These are phyloP conservation scores for Acanthurus tractus DNA, from an alignment of 2,797 vertebrate species.

Conservation along the genomic window DNA sequence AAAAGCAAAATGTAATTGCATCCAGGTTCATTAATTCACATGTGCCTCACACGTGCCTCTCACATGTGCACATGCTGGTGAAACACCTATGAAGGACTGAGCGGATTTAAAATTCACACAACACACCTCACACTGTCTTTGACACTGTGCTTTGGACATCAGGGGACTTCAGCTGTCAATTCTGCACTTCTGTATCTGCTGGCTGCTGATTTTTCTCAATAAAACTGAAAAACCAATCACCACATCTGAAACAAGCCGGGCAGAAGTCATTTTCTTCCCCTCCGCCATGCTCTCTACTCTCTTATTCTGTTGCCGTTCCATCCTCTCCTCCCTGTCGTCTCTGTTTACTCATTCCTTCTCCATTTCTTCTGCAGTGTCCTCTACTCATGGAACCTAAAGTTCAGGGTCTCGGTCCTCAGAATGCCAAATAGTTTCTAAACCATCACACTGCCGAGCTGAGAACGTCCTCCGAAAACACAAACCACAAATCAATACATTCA, in stretches of 20 bases:
- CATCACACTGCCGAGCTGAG: background rate
- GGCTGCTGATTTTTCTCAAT: constrained; percentile 16
- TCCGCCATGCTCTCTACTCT: background rate
- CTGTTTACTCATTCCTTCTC: constrained; percentile 26
- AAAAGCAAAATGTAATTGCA: background rate
- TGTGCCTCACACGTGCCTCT: background rate
- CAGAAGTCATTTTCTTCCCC: constrained; percentile 8
- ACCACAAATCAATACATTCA: constrained; percentile 19
- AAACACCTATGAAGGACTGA: background rate
- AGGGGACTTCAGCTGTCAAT: background rate
- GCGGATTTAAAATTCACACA: constrained; percentile 4
- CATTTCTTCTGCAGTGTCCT: constrained; percentile 18
- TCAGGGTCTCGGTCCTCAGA: constrained; percentile 44
- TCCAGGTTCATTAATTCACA: background rate
- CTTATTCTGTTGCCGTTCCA: constrained; percentile 18
- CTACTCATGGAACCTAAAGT: constrained; percentile 60
- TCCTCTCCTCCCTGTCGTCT: constrained; percentile 8
- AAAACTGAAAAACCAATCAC: constrained; percentile 13
- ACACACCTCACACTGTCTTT: background rate
- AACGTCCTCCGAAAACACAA: background rate
- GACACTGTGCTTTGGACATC: background rate
- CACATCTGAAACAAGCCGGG: constrained; percentile 13
- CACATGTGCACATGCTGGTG: background rate
- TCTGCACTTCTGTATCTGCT: constrained; percentile 18
- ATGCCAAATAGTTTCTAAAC: constrained; percentile 46